Conservation (phyloP, 2,797 vertebrate species). For the Rhinogobio ventralis region DNA sequence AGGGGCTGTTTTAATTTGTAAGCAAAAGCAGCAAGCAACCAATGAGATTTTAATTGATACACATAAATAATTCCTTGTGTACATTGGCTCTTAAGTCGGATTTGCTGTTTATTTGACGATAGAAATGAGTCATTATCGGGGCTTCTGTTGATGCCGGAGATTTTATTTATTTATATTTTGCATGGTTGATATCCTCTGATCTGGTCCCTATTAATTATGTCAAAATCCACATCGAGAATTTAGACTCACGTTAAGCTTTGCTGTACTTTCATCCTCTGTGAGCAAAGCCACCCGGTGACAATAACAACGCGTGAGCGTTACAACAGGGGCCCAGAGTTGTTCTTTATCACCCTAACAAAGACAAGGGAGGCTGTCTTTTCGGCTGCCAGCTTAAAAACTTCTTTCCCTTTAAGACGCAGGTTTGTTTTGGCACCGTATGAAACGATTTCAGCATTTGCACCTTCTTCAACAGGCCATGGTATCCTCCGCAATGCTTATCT, state of each 20-base stretch:
- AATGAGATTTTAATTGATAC: constrained; percentile 93
- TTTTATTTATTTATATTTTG: constrained; percentile 83
- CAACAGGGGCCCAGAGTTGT: constrained; percentile 63
- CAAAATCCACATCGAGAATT: constrained; percentile 77
- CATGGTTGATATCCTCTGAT: constrained; percentile 78
- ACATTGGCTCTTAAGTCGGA: constrained; percentile 85
- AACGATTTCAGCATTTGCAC: constrained; percentile 43
- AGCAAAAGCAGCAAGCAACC: constrained; percentile 84
- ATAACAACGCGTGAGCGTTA: constrained; percentile 68
- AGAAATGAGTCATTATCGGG: constrained; percentile 82
- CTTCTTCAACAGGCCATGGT: constrained; percentile 54
- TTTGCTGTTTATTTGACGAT: constrained; percentile 84
- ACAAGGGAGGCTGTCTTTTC: constrained; percentile 67
- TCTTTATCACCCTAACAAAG: constrained; percentile 73
- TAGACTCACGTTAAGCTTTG: constrained; percentile 66
- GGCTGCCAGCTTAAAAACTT: constrained; percentile 52
- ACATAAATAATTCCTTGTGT: constrained; percentile 94
- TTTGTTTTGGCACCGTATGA: constrained; percentile 60
- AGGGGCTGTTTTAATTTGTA: constrained; percentile 80
- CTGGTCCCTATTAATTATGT: constrained; percentile 81
- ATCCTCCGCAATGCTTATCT: constrained; percentile 52
- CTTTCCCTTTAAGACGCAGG: constrained; percentile 49
- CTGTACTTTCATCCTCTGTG: constrained; percentile 67
- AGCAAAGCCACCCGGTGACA: constrained; percentile 64
- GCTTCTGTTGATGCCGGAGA: constrained; percentile 77